Evolutionary conservation across 2,888 invertebrate species (phyloP).

Genomic region (Heliconius ismenius): DNA sequence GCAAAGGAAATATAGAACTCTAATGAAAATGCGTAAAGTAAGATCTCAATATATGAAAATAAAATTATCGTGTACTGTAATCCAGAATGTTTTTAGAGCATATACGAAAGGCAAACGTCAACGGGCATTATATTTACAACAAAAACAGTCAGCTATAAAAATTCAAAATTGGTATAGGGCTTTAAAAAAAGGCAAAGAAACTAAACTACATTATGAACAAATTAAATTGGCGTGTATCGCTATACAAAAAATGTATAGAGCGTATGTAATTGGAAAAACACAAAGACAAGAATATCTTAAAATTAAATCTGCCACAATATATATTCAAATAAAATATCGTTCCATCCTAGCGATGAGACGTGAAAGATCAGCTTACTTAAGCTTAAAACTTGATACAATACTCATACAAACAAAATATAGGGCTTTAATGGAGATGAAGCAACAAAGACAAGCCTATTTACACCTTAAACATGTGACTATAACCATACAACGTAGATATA

Average conservation of each 20-base stretch:
- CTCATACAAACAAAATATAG: slow-evolving; percentile 69
- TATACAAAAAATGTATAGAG: slow-evolving; percentile 73
- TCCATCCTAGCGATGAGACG: slow-evolving; percentile 60
- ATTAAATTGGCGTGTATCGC: slow-evolving; percentile 61
- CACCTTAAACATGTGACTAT: slow-evolving; percentile 49
- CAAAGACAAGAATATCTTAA: slow-evolving; percentile 62
- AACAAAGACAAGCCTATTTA: slow-evolving; percentile 56
- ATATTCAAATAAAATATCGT: slow-evolving; percentile 71
- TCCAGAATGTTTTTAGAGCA: slow-evolving; percentile 72
- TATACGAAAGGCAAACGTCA: slow-evolving; percentile 53
- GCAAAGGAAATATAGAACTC: slow-evolving; percentile 71
- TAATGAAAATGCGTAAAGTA: slow-evolving; percentile 59
- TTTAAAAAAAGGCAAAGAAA: slow-evolving; percentile 51
- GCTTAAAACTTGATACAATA: slow-evolving; percentile 53
- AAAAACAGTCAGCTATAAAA: slow-evolving; percentile 59
- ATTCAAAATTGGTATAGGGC: slow-evolving; percentile 69
- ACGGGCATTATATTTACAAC: slow-evolving; percentile 55
- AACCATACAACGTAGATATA: slow-evolving; percentile 65
- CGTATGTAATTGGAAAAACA: slow-evolving; percentile 57
- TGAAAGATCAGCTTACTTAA: slow-evolving; percentile 59
- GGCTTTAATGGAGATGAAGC: slow-evolving; percentile 58
- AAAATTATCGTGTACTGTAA: slow-evolving; percentile 55
- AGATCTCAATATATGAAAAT: slow-evolving; percentile 54
- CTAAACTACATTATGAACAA: slow-evolving; percentile 55
- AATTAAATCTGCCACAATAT: slow-evolving; percentile 61